Conservation (phyloP, 2,113 vertebrate genomes). For the Gavia stellata region DNA sequence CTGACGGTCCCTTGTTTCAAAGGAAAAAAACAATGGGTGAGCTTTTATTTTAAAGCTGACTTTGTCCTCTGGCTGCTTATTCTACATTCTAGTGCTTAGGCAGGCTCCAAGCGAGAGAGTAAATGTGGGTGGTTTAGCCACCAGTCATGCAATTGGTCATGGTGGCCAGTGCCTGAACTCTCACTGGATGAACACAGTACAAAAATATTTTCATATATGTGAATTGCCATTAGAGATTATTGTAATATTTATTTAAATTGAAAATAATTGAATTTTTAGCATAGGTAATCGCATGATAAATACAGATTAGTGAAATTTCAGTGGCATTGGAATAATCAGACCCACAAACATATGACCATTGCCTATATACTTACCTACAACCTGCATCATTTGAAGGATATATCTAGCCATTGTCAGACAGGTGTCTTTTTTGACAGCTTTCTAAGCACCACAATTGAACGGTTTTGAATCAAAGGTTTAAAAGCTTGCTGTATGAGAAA, state of each 20-base stretch:
- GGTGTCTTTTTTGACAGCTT: too few species aligned
- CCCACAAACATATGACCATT: background rate
- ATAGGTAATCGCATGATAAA: background rate
- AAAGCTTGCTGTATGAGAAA: background rate
- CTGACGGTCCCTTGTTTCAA: too few species aligned
- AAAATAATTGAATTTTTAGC: background rate
- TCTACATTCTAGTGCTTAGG: background rate
- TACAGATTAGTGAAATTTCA: background rate
- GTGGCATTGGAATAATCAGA: background rate
- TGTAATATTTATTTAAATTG: background rate
- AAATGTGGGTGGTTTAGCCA: background rate
- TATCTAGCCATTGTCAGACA: background rate
- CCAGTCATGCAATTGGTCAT: background rate
- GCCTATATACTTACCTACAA: rapidly evolving
- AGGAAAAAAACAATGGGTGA: background rate
- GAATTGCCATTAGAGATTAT: background rate
- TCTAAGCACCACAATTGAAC: too few species aligned
- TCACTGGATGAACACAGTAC: background rate
- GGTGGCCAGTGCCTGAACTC: background rate
- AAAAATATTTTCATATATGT: background rate
- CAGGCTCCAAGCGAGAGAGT: background rate
- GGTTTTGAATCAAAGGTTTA: background rate
- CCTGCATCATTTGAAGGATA: background rate
- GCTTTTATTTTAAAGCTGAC: background rate
- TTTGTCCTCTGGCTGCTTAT: background rate